Conservation (phyloP, 2,888 invertebrate species). For the Nomada ruficornis region DNA sequence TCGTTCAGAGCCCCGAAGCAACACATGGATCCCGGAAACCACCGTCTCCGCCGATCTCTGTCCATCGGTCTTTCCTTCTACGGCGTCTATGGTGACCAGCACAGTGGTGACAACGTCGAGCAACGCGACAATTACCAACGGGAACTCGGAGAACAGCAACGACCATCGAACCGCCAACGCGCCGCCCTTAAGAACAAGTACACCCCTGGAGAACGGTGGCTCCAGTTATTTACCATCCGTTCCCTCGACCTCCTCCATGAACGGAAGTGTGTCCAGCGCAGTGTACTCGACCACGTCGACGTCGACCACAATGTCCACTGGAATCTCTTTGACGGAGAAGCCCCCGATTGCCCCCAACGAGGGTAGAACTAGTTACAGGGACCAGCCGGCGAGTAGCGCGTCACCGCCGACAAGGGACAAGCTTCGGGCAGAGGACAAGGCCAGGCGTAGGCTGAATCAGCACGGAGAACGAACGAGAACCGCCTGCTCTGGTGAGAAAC, state of each 20-base stretch:
- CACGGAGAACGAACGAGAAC: constrained; percentile 70
- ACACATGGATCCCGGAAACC: constrained; percentile 76
- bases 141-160: constrained; percentile 64
- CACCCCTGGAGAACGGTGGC: constrained; percentile 75
- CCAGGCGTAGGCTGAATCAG: constrained; percentile 84
- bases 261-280: constrained; percentile 58
- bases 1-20: constrained; percentile 84
- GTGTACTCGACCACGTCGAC: constrained; percentile 53
- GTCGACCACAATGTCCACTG: constrained; percentile 42
- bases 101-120: constrained; percentile 76
- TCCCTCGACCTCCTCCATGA: constrained; percentile 65
- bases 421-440: constrained; percentile 91
- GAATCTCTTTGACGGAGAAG: constrained; percentile 72
- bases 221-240: constrained; percentile 56
- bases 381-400: constrained; percentile 90
- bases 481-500: constrained; percentile 75
- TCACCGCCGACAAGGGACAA: constrained; percentile 93
- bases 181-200: constrained; percentile 69
- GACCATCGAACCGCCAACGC: constrained; percentile 65
- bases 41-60: constrained; percentile 67
- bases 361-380: constrained; percentile 84
- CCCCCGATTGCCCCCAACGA: constrained; percentile 78
- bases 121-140: constrained; percentile 77
- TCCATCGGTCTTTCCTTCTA: constrained; percentile 68
- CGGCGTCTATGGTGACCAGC: constrained; percentile 60